Conservation (phyloP, 2,888 invertebrate species). For the Leptodirus hochenwartii region DNA sequence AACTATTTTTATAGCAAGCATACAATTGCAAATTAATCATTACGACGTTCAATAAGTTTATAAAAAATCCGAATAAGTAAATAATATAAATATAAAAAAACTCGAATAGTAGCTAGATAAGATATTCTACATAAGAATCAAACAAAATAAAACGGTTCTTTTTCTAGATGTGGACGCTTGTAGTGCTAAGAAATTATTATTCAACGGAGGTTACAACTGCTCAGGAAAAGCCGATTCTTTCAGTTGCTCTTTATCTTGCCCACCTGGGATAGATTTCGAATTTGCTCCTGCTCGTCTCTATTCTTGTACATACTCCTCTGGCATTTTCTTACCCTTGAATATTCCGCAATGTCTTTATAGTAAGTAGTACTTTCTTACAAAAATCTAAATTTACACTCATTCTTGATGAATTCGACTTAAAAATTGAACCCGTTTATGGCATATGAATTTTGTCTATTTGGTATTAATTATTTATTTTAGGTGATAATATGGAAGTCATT, state of each 20-base stretch:
- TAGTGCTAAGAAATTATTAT: slow-evolving; percentile 40
- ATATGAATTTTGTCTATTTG: not conserved
- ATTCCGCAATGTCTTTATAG: slow-evolving; percentile 56
- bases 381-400: not conserved
- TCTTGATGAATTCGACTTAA: not conserved
- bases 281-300: slow-evolving; percentile 40
- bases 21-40: too few species aligned
- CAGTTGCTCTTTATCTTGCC: slow-evolving; percentile 48
- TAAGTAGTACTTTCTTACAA: slow-evolving; percentile 21
- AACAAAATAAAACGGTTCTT: too few species aligned
- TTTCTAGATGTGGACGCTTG: slow-evolving; percentile 35
- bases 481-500: slow-evolving; percentile 15
- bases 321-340: slow-evolving; percentile 45
- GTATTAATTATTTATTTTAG: slow-evolving; percentile 13
- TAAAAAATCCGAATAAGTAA: too few species aligned
- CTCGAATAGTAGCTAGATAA: too few species aligned
- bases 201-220: slow-evolving; percentile 64
- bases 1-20: not conserved
- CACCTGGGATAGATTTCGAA: slow-evolving; percentile 41
- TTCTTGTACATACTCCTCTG: slow-evolving; percentile 45
- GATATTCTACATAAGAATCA: too few species aligned
- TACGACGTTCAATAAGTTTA: too few species aligned
- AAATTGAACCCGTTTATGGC: too few species aligned
- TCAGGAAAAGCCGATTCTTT: slow-evolving; percentile 38
- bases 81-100: too few species aligned